Base-by-base conservation (phyloP, 2,888 invertebrate genomes). In the Chrysolina americana region DNA sequence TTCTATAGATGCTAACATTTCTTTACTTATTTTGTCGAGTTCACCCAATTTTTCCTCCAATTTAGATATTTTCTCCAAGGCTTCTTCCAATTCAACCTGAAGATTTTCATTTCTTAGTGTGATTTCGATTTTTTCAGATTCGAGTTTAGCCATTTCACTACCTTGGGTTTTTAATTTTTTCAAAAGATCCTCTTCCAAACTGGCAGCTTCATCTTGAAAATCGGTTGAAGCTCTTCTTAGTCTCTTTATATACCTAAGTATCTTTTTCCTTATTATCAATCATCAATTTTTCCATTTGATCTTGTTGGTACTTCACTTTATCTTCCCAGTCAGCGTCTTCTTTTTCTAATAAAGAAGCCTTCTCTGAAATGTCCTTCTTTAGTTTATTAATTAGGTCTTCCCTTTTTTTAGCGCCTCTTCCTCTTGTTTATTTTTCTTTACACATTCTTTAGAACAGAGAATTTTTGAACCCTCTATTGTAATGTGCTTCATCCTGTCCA, bases 271-370 rank as follows among this genome's bases (percentile, higher is more conserved):
- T n/a, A 48, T 68, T 19, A 56, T 64, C 56, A 21, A 19, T 36
- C 41, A 62, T 69, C 48, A 65, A 65, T 41, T 65, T 62, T 62
- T 62, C 23, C 62, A 62, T 62, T 62, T 23, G 4, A 23, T 62
- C 62, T 15, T 62, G 62, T 62, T 21, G 62, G 28, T 62, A 62
- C 62, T 62, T 62, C 62, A 62, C 19, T 62, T 23, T 62, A 62
- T 62, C 62, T 62, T 62, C 62, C 23, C 62, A 44, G 64, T 65
- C 44, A 41, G 17, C 44, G 41, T 65, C 64, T 65, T 41, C 64
- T 65, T 65, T 65, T 65, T 65, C 64, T 65, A 65, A 65, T 41
- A 19, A 65, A 65, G 64, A 65, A 65, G 17, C 44, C 44, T 65
- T 65, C 41, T 41, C 64, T 44, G 41, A 41, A 65, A 44, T 28